Percentiles rank a stretch among this genome's conserved stretches.
Evolutionary conservation across 2,888 invertebrate species (phyloP).

Genomic region (Drosophila setosimentum): DNA sequence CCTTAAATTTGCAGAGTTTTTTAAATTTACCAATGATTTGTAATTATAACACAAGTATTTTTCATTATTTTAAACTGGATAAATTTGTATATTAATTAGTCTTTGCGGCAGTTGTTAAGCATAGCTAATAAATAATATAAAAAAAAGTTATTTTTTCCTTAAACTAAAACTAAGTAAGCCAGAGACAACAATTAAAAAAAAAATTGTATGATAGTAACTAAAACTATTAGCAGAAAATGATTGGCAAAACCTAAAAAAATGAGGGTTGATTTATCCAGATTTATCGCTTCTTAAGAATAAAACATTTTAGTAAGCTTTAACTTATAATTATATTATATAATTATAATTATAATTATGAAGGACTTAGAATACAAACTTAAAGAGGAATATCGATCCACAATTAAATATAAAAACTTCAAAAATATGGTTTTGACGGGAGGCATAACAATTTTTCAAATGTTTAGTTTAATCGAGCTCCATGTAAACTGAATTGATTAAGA

Average conservation of each 20-base stretch:
- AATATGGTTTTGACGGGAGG: not conserved
- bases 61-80: not conserved
- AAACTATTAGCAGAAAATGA: not conserved
- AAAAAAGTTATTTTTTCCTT: not conserved
- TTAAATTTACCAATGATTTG: not conserved
- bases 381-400: no score
- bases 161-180: not conserved
- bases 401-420: not conserved
- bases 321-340: no score
- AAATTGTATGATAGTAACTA: not conserved
- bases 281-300: not conserved
- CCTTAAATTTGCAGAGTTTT: not conserved
- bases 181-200: no score
- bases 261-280: not conserved
- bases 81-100: not conserved
- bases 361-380: not conserved
- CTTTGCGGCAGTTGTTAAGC: not conserved
- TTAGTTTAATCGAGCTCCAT: not conserved
- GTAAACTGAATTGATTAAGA: not conserved
- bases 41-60: not conserved
- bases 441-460: not conserved
- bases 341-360: no score
- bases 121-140: not conserved
- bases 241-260: not conserved
- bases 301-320: not conserved